These are phyloP conservation scores for Characodon lateralis DNA, from an alignment of 2,797 vertebrate genomes.

Conservation along the genomic window DNA sequence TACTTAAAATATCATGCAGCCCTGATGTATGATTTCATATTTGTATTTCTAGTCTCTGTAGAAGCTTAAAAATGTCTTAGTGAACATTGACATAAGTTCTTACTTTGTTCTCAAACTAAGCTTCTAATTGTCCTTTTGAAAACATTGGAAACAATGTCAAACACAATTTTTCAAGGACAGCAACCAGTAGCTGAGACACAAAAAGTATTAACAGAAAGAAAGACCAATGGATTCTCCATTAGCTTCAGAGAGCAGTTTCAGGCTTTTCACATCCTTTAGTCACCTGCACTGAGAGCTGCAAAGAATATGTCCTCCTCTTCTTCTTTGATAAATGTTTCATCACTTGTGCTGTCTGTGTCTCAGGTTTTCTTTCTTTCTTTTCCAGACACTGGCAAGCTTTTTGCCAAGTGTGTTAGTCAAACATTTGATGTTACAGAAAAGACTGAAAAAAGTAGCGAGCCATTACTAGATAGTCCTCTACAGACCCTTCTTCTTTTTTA, in stretches of 20 bases:
- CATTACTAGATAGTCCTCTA: constrained; percentile 29
- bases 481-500: constrained; percentile 11
- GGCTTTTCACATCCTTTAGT: constrained; percentile 9
- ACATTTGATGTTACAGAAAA: constrained; percentile 58
- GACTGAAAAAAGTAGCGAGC: constrained; percentile 27
- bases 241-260: constrained; percentile 22
- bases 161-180: constrained; percentile 62
- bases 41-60: not conserved
- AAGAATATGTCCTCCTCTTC: constrained; percentile 15
- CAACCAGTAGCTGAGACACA: constrained; percentile 55
- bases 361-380: constrained; percentile 14
- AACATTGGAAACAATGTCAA: constrained; percentile 47
- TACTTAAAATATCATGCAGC: not conserved
- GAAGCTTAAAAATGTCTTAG: not conserved
- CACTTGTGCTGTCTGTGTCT: constrained; percentile 44
- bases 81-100: not conserved
- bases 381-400: constrained; percentile 32
- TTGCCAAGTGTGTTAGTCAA: constrained; percentile 38
- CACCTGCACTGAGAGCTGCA: constrained; percentile 52
- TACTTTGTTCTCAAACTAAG: not conserved
- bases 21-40: not conserved
- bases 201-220: constrained; percentile 34
- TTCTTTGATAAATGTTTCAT: constrained; percentile 70
- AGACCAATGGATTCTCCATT: constrained; percentile 4
- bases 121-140: not conserved